Percentiles rank a stretch among this genome's conserved stretches.
Conservation (phyloP, 1,140 invertebrate species). For the Trichonephila clavipes region DNA sequence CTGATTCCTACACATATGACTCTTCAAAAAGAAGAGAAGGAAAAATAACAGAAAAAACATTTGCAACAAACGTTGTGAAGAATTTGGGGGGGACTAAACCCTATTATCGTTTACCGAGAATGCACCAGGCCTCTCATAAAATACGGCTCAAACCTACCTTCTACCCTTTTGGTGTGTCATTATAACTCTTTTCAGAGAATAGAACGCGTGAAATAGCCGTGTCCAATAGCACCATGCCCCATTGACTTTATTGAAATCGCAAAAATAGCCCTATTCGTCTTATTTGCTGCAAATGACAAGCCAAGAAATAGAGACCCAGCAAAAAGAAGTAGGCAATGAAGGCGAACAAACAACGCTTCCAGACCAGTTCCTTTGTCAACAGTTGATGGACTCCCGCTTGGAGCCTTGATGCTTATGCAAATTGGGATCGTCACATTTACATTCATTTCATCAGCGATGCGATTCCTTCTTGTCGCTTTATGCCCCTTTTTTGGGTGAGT, state of each 20-base stretch:
- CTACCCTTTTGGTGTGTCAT: neutral
- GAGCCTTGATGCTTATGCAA: constrained; percentile 10
- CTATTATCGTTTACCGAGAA: too few relatives aligned
- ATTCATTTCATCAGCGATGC: constrained; percentile 35
- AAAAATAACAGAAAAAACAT: too few relatives aligned
- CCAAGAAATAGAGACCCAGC: neutral
- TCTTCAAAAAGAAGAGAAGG: too few relatives aligned
- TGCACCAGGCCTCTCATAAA: too few relatives aligned
- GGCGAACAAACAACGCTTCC: neutral
- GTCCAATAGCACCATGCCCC: too few relatives aligned
- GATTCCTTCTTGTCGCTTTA: constrained; percentile 28
- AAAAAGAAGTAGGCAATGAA: neutral
- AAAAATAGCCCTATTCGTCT: too few relatives aligned
- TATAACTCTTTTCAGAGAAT: neutral
- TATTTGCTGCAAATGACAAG: neutral
- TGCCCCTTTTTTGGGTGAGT: neutral
- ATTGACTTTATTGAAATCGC: too few relatives aligned
- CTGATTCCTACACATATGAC: too few relatives aligned
- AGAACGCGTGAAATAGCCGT: neutral
- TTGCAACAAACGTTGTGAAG: too few relatives aligned
- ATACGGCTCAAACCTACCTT: too few relatives aligned
- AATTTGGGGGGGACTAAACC: too few relatives aligned
- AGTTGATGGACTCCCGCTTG: neutral
- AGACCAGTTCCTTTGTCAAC: neutral
- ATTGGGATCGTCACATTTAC: constrained; percentile 29